phyloP scores from a whole-genome alignment of 2,113 vertebrate genomes.

The Pogonocichla stellata region DNA sequence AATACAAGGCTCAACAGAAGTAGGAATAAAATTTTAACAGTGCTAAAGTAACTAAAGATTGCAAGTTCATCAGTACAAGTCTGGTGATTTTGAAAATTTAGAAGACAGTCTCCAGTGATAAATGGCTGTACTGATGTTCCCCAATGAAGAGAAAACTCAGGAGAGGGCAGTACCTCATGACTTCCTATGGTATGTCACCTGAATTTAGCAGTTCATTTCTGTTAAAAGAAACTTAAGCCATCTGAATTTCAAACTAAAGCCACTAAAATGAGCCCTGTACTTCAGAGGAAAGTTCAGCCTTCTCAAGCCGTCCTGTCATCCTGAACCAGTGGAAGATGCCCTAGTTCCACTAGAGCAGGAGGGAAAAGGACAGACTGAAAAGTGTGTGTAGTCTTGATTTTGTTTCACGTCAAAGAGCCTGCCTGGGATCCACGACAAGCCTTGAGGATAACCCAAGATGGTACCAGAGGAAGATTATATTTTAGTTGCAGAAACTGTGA shows the following conservation, averaged over 20 bases:
- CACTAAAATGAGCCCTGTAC: neutral
- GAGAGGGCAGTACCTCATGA: neutral
- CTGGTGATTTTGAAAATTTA: neutral
- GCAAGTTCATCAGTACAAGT: fast-evolving
- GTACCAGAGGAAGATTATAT: neutral
- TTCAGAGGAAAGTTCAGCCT: neutral
- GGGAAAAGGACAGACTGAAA: neutral
- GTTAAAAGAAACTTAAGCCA: neutral
- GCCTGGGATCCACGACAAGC: neutral
- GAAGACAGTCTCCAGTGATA: neutral
- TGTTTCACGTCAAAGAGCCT: neutral
- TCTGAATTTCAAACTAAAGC: neutral
- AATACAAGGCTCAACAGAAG: neutral
- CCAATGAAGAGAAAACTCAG: neutral
- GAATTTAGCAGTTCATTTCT: neutral
- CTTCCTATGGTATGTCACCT: neutral
- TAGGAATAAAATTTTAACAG: neutral
- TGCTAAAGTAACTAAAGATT: neutral
- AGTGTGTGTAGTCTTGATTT: neutral
- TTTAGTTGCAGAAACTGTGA: neutral
- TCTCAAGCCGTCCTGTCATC: neutral
- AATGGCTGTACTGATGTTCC: neutral
- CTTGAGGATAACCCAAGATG: neutral
- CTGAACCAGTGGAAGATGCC: neutral
- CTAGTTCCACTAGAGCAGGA: neutral